A percentile compares a stretch with the other conserved stretches of the same genome.
These are phyloP conservation scores for Alligator sinensis DNA, from an alignment of 2,113 vertebrate species.

Conservation along the genomic window DNA sequence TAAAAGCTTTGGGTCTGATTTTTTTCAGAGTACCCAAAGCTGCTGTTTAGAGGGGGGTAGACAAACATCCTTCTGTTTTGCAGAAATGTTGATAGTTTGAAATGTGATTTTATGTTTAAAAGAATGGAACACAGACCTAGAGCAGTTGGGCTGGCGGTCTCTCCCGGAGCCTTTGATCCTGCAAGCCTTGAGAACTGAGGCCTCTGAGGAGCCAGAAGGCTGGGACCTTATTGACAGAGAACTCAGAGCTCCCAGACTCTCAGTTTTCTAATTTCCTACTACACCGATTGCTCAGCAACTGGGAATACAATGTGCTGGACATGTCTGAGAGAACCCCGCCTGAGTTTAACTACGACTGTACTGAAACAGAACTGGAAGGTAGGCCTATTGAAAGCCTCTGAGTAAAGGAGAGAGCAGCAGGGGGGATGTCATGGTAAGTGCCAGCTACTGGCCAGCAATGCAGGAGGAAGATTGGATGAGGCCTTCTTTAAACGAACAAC, in stretches of 20 bases:
- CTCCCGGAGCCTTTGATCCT: rapidly evolving
- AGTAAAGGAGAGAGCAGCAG: no score
- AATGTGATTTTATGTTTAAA: not conserved
- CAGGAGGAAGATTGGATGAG: no score
- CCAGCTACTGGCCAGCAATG: no score
- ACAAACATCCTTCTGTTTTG: rapidly evolving
- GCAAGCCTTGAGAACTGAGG: rapidly evolving
- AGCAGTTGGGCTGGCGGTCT: not conserved
- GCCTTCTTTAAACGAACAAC: no score
- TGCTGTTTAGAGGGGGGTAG: not conserved
- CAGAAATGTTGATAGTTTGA: not conserved
- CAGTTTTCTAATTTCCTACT: not conserved
- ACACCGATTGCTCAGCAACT: no score
- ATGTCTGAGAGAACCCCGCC: not conserved
- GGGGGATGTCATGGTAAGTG: no score
- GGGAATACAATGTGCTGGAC: no score
- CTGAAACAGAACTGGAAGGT: not conserved
- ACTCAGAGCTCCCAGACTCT: not conserved
- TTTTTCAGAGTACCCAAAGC: not conserved
- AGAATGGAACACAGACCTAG: rapidly evolving
- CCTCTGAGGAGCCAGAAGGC: not conserved
- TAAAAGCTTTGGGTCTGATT: not conserved
- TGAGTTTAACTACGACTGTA: not conserved
- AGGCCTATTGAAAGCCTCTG: no score
- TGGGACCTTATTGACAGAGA: not conserved